These are phyloP conservation scores for Drosophila hydei DNA, from an alignment of 1,140 invertebrate genomes.

Conservation along the genomic window DNA sequence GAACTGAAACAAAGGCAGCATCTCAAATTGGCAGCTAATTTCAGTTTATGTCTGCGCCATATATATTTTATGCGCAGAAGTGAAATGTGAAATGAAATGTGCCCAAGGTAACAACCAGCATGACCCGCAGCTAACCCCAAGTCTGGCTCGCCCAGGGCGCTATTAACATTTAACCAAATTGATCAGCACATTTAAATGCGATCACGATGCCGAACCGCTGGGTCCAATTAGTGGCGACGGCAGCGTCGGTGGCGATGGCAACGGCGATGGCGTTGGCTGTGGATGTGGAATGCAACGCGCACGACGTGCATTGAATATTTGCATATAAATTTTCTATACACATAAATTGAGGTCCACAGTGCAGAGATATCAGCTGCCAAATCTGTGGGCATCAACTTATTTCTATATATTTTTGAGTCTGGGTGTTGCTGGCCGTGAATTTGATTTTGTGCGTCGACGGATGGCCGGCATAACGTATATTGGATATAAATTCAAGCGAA, in stretches of 20 bases:
- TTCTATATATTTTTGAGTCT: conserved; percentile 19
- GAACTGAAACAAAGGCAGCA: conserved; percentile 47
- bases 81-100: conserved; percentile 27
- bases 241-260: conserved; percentile 45
- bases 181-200: conserved; percentile 81
- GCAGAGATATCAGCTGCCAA: conserved; percentile 34
- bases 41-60: conserved; percentile 70
- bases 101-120: conserved; percentile 48
- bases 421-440: conserved; percentile 57
- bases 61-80: conserved; percentile 55
- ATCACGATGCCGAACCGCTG: conserved; percentile 69
- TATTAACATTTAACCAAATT: conserved; percentile 81
- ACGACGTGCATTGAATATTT: conserved; percentile 78
- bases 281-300: conserved; percentile 58
- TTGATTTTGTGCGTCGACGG: conserved; percentile 50
- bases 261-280: conserved; percentile 35
- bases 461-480: conserved; percentile 79
- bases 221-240: conserved; percentile 75
- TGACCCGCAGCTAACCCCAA: conserved; percentile 50
- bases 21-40: conserved; percentile 79
- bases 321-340: conserved; percentile 71
- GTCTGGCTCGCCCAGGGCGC: conserved; percentile 60
- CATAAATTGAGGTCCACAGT: conserved; percentile 46
- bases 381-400: conserved; percentile 62
- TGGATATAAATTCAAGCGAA: conserved; percentile 78